Base-by-base conservation (phyloP, 2,888 invertebrate genomes). In the Tetheella fluctuosa region DNA sequence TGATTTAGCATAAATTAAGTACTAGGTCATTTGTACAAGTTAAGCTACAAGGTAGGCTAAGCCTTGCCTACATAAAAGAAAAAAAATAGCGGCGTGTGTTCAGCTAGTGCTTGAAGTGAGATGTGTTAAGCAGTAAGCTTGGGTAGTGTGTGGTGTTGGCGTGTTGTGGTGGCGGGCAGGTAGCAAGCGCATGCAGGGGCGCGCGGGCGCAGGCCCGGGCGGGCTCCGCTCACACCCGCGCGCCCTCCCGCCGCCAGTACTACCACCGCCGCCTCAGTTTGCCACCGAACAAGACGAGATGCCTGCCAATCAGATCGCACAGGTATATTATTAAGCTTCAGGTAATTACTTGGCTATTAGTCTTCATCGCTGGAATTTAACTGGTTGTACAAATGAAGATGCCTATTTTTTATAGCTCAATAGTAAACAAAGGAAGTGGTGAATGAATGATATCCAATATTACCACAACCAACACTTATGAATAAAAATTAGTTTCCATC, bases 251-350 rank as follows among this genome's bases (percentile, higher is more conserved):
- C 91, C 90, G 71, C 90, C 91, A 61, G 91, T 91, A 66, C 79
- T 91, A 78, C 91, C 90, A 68, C 91, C 91, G 72, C 91, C 91
- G 72, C 92, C 91, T 67, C 90, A 91, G 85, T 91, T 91, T 74
- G 90, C 91, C 67, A 82, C 88, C 23, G 89, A 91, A 30, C 85
- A 87, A 68, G 89, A 89, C 86, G 93, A 92, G 73, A 93, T 93
- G 93, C 91, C 92, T 61, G 84, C 89, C 79, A 93, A 91, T 77
- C 92, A 93, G 80, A 93, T 93, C 67, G 93, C 93, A 66, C 93
- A 92, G 93, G 93, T 93, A 75, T 57, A 62, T 12, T 23, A 55
- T 52, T 23, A n/a, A 39, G 5, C 42, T 10, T 7, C 7, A 17
- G n/a, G n/a, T 48, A 20, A 7, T 1, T 48, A 10, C 8, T 48